Percentiles rank a stretch among this genome's conserved stretches.
Evolutionary conservation across 23 tunicate species (phyloP).

Genomic region (Styela clava): DNA sequence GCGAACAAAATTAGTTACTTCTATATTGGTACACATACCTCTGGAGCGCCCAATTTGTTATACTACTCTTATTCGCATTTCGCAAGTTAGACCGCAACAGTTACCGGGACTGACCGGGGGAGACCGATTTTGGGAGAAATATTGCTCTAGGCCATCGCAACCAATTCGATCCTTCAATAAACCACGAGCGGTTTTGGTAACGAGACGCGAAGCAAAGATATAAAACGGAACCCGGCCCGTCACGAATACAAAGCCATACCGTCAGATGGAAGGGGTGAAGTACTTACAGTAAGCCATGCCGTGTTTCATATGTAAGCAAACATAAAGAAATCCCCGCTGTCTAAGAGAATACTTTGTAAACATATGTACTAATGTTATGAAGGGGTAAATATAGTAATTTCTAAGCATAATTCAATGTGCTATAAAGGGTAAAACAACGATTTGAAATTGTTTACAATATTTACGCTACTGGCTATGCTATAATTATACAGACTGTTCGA

Average conservation of each 20-base stretch:
- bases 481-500: too few relatives aligned
- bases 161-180: background rate
- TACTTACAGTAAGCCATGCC: background rate
- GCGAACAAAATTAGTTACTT: too few relatives aligned
- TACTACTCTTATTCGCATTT: background rate
- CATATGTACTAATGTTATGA: background rate
- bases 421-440: background rate
- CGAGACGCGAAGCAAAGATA: too few relatives aligned
- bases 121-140: background rate
- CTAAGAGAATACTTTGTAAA: background rate
- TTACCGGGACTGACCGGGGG: too few relatives aligned
- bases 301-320: background rate
- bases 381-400: background rate
- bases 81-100: too few relatives aligned
- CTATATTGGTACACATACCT: too few relatives aligned
- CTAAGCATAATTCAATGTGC: background rate
- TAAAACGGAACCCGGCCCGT: background rate
- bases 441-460: too few relatives aligned
- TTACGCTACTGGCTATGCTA: too few relatives aligned
- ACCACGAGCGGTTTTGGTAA: background rate
- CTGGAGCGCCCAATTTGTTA: too few relatives aligned
- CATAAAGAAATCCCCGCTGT: background rate
- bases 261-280: background rate
- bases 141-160: background rate
- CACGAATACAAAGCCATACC: background rate